Conservation (phyloP, 1,140 invertebrate species). For the Nymphalis io region DNA sequence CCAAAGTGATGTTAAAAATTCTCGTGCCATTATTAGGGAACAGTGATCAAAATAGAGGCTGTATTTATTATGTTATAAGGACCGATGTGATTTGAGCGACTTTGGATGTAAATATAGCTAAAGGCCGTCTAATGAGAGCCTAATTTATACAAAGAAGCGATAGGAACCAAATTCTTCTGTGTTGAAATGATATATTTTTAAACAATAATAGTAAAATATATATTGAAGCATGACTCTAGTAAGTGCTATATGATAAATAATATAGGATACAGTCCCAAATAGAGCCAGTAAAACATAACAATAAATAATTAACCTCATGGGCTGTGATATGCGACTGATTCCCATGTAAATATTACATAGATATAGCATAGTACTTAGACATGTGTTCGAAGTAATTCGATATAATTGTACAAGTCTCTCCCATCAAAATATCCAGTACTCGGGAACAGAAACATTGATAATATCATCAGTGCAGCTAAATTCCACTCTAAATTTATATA, state of each 20-base stretch:
- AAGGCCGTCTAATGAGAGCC: neutral
- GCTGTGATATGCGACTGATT: conserved; percentile 68
- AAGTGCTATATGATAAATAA: conserved; percentile 27
- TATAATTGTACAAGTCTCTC: conserved; percentile 9
- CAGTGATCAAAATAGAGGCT: conserved; percentile 6
- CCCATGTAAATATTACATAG: conserved; percentile 54
- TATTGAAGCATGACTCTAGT: conserved; percentile 16
- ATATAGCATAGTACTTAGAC: conserved; percentile 48
- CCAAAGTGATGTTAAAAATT: conserved; percentile 13
- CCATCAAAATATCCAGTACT: conserved; percentile 3
- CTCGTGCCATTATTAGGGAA: conserved; percentile 16
- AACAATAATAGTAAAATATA: conserved; percentile 8
- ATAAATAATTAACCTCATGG: conserved; percentile 46
- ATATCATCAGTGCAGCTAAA: conserved; percentile 19
- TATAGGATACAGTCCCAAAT: conserved; percentile 48
- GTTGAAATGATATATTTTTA: conserved; percentile 34
- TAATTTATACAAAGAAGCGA: neutral
- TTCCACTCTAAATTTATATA: conserved; percentile 10
- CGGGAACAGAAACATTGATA: conserved; percentile 5
- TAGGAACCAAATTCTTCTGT: neutral
- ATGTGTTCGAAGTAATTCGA: conserved; percentile 28
- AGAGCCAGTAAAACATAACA: conserved; percentile 40
- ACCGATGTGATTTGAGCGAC: conserved; percentile 1
- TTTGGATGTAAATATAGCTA: conserved; percentile 6
- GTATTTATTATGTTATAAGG: conserved; percentile 15